Evolutionary conservation across 2,113 vertebrate species (phyloP), one percentile per base, ranked within the genome.

Genomic region (Pollimyrus isidori): DNA sequence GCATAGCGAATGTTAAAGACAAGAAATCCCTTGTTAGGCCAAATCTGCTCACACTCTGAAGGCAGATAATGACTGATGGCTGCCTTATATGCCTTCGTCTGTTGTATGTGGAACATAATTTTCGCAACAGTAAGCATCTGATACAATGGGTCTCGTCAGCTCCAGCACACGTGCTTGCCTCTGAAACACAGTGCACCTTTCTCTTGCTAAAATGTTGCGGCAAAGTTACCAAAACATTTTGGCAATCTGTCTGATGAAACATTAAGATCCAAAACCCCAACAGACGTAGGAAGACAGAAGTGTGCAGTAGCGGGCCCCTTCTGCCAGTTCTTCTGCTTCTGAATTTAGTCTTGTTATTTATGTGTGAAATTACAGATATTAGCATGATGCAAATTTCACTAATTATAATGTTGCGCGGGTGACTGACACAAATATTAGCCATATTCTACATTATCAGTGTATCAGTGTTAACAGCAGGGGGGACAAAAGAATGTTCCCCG

Each of bases 261-360:
- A 69, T 13, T 13, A 69, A 42, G 73, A 42, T 17, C 73, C 17
- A 19, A 11, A 39, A 39, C 3, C 30, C 35, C 39, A 26, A 42
- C 73, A 42, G 35, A 1, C 17, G 42, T 19, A 69, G 73, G 73
- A 19, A 39, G 73, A 42, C 30, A 80, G 73, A 80, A 35, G 15
- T 80, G 73, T 80, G 15, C 19, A 73, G 35, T 11, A 2, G 10
- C n/a, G 4, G 6, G 17, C 73, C 73, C 73, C 19, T 5, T 19
- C 42, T 39, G 30, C 73, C 15, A 80, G 39, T 80, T 19, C 42
- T 15, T 42, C 4, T 80, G 35, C 35, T 19, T 42, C 4, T 42
- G 73, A 80, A 39, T 80, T 80, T 80, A 80, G 73, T 80, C 73
- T 80, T 19, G 42, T 80, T 80, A 42, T 80, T 73, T 80, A 80